Evolutionary conservation across 23 tunicate species (phyloP).

Genomic region (Corella eumyota): DNA sequence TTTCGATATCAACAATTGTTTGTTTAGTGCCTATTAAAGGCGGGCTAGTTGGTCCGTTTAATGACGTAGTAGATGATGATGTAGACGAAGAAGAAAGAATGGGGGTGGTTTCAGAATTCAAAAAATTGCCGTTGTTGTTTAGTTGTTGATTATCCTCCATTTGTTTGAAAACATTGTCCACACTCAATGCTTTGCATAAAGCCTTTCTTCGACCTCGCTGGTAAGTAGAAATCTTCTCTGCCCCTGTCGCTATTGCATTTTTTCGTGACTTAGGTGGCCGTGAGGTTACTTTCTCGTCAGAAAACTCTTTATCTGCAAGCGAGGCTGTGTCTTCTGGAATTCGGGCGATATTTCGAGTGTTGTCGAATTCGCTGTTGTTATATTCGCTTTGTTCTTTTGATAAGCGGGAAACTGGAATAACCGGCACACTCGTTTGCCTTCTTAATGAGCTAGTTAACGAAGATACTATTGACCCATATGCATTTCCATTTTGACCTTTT

Average conservation of each 20-base stretch:
- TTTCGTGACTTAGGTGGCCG: constrained; percentile 4
- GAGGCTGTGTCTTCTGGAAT: constrained; percentile 31
- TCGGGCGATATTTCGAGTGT: constrained; percentile 9
- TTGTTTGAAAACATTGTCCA: constrained; percentile 18
- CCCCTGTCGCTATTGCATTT: constrained; percentile 15
- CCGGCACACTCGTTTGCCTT: constrained; percentile 26
- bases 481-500: constrained; percentile 5
- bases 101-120: constrained; percentile 5
- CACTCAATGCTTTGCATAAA: constrained; percentile 30
- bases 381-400: not conserved
- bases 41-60: constrained; percentile 33
- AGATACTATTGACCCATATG: no score
- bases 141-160: not conserved
- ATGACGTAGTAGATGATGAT: constrained; percentile 41
- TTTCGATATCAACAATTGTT: not conserved
- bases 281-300: not conserved
- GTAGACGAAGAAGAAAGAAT: constrained; percentile 18
- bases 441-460: constrained; percentile 16
- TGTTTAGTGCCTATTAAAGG: not conserved
- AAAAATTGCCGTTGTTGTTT: not conserved
- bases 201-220: constrained; percentile 6
- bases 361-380: constrained; percentile 25
- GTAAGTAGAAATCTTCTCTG: constrained; percentile 4
- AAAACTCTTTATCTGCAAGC: constrained; percentile 8
- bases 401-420: not conserved